A percentile compares a stretch with the other conserved stretches of the same genome.
These are phyloP conservation scores for Monopis laevigella DNA, from an alignment of 2,888 invertebrate genomes.

Conservation along the genomic window DNA sequence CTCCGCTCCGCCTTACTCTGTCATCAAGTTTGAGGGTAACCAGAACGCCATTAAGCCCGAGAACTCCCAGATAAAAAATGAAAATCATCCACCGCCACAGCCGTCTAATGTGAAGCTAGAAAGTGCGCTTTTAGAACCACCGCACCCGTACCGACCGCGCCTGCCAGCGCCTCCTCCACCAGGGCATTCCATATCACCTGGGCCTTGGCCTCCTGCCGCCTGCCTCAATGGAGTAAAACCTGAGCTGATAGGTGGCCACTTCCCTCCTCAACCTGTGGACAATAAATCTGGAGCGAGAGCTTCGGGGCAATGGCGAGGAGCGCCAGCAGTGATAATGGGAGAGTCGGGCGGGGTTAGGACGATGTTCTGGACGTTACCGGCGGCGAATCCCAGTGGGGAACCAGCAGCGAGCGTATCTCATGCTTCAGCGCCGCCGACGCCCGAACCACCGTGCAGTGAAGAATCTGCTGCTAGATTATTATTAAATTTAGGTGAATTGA, in stretches of 20 bases:
- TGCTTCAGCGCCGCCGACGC: slow-evolving; percentile 62
- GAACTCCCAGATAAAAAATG: slow-evolving; percentile 33
- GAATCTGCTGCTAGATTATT: slow-evolving; percentile 76
- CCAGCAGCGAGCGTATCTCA: slow-evolving; percentile 57
- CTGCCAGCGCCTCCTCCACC: slow-evolving; percentile 51
- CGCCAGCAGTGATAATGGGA: slow-evolving; percentile 93
- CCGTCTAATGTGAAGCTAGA: slow-evolving; percentile 60
- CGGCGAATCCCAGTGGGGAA: slow-evolving; percentile 61
- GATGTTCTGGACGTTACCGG: slow-evolving; percentile 73
- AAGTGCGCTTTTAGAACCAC: slow-evolving; percentile 35
- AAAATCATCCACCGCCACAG: slow-evolving; percentile 29
- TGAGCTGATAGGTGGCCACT: slow-evolving; percentile 77
- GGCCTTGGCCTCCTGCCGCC: slow-evolving; percentile 67
- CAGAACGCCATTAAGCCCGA: slow-evolving; percentile 40
- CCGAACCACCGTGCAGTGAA: slow-evolving; percentile 63
- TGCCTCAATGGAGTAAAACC: slow-evolving; percentile 83
- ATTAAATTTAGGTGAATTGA: slow-evolving; percentile 76
- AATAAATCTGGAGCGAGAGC: slow-evolving; percentile 45
- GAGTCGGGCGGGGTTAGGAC: slow-evolving; percentile 88
- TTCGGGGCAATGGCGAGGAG: slow-evolving; percentile 64
- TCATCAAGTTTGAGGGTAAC: slow-evolving; percentile 69
- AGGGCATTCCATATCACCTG: slow-evolving; percentile 43
- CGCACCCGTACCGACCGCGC: slow-evolving; percentile 47
- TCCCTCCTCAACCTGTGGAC: slow-evolving; percentile 56
- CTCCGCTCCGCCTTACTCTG: slow-evolving; percentile 63